Evolutionary conservation across 2,113 vertebrate species (phyloP), one percentile per base, ranked within the genome.

Genomic region (Butastur rufipennis): DNA sequence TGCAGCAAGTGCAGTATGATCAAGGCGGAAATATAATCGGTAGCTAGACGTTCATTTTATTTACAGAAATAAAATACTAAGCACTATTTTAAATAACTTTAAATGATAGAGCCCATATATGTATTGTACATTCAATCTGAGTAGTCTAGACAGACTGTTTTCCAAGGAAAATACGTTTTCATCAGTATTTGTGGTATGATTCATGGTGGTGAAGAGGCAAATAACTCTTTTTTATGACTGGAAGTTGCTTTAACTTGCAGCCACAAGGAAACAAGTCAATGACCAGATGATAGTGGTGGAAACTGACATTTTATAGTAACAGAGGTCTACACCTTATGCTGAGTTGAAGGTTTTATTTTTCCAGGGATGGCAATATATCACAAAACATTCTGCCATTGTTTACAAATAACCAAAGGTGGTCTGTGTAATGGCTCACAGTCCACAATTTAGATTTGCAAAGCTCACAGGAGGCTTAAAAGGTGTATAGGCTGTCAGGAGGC

Each of bases 111-210:
- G 70, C 78, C 86, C 26, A 8, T 80, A 47, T 85, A 80, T 70
- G 81, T 77, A 83, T 94, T 95, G 95, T 92, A 95, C 84, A 79
- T 97, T 93, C 86, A 92, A 50, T 88, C 55, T 53, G 80, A 93
- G 62, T 92, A 94, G 90, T 97, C 96, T 97, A 97, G 97, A 96
- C 96, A 97, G 94, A 95, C 56, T 90, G 84, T 95, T 95, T 94
- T 97, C 95, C 95, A 97, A 97, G 86, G 90, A 91, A 97, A 96
- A 96, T 95, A 97, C 73, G 34, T 94, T 97, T 97, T 95, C 96
- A 96, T 96, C 94, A 97, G 81, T 97, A 94, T 96, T 97, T 97
- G 94, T 63, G 85, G 95, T 97, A 94, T 97, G 95, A 97, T 97
- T 98, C 94, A 95, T 97, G 85, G 85, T 97, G 93, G 95, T 84